phyloP scores from a whole-genome alignment of 2,113 vertebrate genomes.

The Rhinolophus ferrumequinum region DNA sequence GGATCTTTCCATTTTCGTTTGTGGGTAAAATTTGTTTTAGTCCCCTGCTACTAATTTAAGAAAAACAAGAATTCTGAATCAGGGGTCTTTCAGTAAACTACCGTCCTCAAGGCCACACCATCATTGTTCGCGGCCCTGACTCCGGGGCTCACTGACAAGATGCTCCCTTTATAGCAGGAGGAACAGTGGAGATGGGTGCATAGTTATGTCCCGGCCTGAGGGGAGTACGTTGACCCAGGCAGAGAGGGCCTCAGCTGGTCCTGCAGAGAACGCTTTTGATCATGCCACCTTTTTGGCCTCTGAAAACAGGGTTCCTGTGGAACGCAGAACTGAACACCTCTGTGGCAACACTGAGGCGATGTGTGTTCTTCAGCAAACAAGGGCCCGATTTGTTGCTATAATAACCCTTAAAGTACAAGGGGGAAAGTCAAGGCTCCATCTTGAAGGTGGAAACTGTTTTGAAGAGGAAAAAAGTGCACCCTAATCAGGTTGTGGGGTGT shows the following conservation, averaged over 20 bases:
- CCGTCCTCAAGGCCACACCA: neutral
- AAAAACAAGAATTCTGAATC: neutral
- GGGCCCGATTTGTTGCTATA: neutral
- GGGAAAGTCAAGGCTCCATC: neutral
- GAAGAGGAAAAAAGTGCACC: neutral
- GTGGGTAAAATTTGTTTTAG: neutral
- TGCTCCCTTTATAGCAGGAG: neutral
- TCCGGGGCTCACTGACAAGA: neutral
- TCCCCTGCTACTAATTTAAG: neutral
- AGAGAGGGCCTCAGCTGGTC: neutral
- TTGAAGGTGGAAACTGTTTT: constrained; percentile 11
- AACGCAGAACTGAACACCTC: neutral
- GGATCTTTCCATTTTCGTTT: neutral
- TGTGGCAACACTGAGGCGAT: neutral
- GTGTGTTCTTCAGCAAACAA: constrained; percentile 34
- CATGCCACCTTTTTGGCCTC: neutral
- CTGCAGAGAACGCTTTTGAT: constrained; percentile 21
- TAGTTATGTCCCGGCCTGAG: neutral
- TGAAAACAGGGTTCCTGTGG: neutral
- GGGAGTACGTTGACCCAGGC: neutral
- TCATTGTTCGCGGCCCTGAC: neutral
- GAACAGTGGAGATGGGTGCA: neutral
- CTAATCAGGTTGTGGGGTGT: neutral
- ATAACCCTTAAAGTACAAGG: neutral
- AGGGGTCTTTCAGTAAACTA: neutral